phyloP scores from a whole-genome alignment of 1,140 invertebrate genomes.

The Euura saliciscinereae region DNA sequence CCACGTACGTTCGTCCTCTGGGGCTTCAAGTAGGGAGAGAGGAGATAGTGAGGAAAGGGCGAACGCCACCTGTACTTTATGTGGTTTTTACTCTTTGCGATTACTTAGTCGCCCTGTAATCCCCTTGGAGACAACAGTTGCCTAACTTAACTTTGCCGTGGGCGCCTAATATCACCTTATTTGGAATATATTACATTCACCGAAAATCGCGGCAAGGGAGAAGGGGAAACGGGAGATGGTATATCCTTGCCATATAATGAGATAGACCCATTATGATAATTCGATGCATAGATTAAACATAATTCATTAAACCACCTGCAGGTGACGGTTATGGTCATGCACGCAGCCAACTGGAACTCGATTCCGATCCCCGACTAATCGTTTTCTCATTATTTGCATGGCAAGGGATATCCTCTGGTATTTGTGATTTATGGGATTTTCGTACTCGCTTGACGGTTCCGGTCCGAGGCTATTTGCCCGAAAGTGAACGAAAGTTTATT shows the following conservation, averaged over 20 bases:
- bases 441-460: no score
- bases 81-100: conserved; percentile 45
- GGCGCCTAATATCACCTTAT: conserved; percentile 47
- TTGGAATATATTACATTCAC: conserved; percentile 51
- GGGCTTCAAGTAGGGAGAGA: background rate
- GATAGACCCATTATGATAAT: conserved; percentile 58
- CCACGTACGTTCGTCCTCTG: no score
- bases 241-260: conserved; percentile 17
- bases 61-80: conserved; percentile 43
- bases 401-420: no score
- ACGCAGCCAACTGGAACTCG: background rate
- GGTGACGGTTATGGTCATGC: conserved; percentile 26
- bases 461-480: background rate
- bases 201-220: conserved; percentile 28
- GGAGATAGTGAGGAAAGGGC: background rate
- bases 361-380: background rate
- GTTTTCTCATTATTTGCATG: background rate
- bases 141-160: conserved; percentile 30
- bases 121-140: conserved; percentile 38
- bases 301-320: conserved; percentile 53
- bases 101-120: conserved; percentile 31
- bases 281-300: conserved; percentile 58
- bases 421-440: no score
- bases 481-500: conserved; percentile 12
- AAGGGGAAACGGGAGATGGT: conserved; percentile 7